Conservation (phyloP, 2,113 vertebrate genomes). For the Grantiella picta region DNA sequence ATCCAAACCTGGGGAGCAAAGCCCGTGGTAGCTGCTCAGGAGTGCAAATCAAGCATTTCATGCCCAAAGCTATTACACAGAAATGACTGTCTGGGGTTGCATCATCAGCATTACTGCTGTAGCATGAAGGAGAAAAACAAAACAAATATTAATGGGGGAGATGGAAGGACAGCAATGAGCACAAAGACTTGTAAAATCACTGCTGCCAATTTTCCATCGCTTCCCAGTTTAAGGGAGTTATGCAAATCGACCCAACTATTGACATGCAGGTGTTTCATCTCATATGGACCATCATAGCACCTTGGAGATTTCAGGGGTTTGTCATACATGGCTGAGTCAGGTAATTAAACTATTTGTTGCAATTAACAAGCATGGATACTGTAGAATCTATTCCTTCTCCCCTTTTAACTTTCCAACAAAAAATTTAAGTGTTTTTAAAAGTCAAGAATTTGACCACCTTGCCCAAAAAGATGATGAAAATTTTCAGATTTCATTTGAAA, state of each 20-base stretch:
- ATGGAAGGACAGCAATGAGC: conserved; percentile 27
- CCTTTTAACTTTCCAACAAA: background rate
- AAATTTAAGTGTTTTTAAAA: background rate
- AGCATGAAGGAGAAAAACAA: conserved; percentile 68
- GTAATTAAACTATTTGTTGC: conserved; percentile 48
- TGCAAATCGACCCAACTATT: background rate
- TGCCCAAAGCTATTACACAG: conserved; percentile 34
- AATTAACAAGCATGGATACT: conserved; percentile 1
- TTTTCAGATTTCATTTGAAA: background rate
- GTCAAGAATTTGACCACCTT: background rate
- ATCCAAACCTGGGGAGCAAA: background rate
- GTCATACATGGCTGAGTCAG: background rate
- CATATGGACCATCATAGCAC: background rate
- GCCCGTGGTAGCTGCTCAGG: background rate
- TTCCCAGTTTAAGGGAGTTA: background rate
- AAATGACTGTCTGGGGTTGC: conserved; percentile 56
- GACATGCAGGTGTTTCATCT: conserved; percentile 28
- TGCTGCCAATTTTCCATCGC: background rate
- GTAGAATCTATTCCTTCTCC: background rate
- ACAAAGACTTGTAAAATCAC: background rate
- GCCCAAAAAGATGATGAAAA: background rate
- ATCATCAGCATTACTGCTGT: conserved; percentile 63
- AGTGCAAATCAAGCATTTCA: conserved; percentile 40
- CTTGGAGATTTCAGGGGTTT: background rate
- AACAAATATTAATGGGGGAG: conserved; percentile 43